Percentiles rank a stretch among this genome's conserved stretches.
Evolutionary conservation across 2,888 invertebrate genomes (phyloP).

Genomic region (Leptopilina myrica): DNA sequence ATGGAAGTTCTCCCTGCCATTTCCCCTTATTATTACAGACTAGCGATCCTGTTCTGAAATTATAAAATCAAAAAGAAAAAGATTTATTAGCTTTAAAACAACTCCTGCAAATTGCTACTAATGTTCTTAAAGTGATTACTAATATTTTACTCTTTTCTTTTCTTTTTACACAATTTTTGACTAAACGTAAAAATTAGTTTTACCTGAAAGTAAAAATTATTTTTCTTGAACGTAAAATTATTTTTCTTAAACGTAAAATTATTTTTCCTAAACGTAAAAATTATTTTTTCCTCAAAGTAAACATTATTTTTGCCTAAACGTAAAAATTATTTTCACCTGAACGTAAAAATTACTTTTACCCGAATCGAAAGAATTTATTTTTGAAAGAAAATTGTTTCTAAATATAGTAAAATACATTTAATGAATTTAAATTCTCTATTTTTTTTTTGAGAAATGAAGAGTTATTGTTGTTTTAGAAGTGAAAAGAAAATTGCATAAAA

Average conservation of each 20-base stretch:
- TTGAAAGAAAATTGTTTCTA: too few relatives aligned
- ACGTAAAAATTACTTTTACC: too few relatives aligned
- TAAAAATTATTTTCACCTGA: neutral
- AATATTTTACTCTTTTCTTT: conserved; percentile 2
- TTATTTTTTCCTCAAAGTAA: too few relatives aligned
- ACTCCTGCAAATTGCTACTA: neutral
- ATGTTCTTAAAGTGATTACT: neutral
- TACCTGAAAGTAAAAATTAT: too few relatives aligned
- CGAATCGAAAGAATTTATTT: too few relatives aligned
- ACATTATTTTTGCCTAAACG: neutral
- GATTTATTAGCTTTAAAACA: neutral
- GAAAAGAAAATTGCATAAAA: conserved; percentile 29
- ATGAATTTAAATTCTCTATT: neutral
- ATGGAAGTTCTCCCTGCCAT: conserved; percentile 90
- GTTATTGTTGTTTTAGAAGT: neutral
- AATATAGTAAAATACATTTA: too few relatives aligned
- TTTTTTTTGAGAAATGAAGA: neutral
- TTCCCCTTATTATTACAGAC: conserved; percentile 85
- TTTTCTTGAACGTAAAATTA: too few relatives aligned
- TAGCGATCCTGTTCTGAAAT: conserved; percentile 79
- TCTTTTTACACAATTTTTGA: neutral
- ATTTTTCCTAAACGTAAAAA: neutral
- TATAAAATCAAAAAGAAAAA: conserved; percentile 52
- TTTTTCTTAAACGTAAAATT: neutral
- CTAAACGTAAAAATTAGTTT: neutral